Conservation (phyloP, 2,888 invertebrate species). For the Euclidia mi region DNA sequence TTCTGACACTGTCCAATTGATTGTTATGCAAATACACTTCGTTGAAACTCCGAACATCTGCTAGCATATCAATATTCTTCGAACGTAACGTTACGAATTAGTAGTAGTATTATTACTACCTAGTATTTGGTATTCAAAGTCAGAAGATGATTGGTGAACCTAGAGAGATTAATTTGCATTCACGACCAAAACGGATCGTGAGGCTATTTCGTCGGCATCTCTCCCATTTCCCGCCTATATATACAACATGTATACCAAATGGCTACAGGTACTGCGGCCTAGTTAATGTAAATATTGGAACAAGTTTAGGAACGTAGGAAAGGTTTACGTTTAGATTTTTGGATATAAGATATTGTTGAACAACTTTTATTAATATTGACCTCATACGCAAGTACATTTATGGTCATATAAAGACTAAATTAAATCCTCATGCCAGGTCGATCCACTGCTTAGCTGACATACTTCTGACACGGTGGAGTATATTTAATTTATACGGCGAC, state of each 20-base stretch:
- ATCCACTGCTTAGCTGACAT: no score
- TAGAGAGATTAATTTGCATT: slow-evolving; percentile 85
- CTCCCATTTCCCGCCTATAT: slow-evolving; percentile 74
- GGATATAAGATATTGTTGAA: slow-evolving; percentile 1
- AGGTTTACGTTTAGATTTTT: no score
- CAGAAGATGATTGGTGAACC: slow-evolving; percentile 69
- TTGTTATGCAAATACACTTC: neutral
- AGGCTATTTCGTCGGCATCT: slow-evolving; percentile 80
- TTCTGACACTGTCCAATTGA: no score
- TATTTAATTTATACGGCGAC: no score
- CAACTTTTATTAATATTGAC: no score
- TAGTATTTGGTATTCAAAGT: slow-evolving; percentile 72
- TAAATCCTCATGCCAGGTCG: no score
- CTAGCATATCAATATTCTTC: slow-evolving; percentile 51
- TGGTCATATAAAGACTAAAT: no score
- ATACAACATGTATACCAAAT: slow-evolving; percentile 16
- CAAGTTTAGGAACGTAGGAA: no score
- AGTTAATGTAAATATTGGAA: slow-evolving; percentile 11
- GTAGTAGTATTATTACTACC: slow-evolving; percentile 58
- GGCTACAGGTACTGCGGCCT: neutral
- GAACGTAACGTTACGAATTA: slow-evolving; percentile 53
- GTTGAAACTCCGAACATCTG: neutral
- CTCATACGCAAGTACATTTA: no score
- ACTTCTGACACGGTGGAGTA: no score
- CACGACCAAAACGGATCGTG: slow-evolving; percentile 84